Evolutionary conservation across 2,888 invertebrate genomes (phyloP).

Genomic region (Habroteleia sp.): DNA sequence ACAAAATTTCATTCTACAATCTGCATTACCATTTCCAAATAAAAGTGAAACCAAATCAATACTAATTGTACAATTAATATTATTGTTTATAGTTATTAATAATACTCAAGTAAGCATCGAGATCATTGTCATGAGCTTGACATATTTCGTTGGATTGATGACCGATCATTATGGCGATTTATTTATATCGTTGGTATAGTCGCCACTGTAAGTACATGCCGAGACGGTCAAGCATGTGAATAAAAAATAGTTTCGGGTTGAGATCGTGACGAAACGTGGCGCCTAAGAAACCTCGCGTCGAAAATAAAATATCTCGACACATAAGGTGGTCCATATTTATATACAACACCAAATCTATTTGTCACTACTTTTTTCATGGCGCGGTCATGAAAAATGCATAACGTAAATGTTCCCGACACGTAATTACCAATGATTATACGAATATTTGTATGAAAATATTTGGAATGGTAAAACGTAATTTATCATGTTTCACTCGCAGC

Average conservation of each 20-base stretch:
- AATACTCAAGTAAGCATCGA: slow-evolving; percentile 7
- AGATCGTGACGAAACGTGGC: slow-evolving; percentile 61
- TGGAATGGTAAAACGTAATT: slow-evolving; percentile 13
- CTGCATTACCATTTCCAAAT: too few species aligned
- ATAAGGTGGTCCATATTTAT: slow-evolving; percentile 40
- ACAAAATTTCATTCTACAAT: background rate
- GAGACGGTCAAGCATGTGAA: slow-evolving; percentile 69
- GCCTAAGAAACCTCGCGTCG: slow-evolving; percentile 41
- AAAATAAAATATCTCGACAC: slow-evolving; percentile 47
- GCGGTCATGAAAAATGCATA: slow-evolving; percentile 41
- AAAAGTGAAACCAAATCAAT: too few species aligned
- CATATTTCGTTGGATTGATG: slow-evolving; percentile 75
- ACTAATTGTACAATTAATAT: too few species aligned
- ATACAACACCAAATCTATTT: slow-evolving; percentile 44
- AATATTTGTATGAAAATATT: slow-evolving; percentile 34
- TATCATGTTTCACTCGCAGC: slow-evolving; percentile 18
- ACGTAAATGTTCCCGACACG: slow-evolving; percentile 23
- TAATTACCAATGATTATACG: slow-evolving; percentile 49
- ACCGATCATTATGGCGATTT: slow-evolving; percentile 76
- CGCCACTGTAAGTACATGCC: slow-evolving; percentile 43
- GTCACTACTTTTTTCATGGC: slow-evolving; percentile 31
- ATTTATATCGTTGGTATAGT: slow-evolving; percentile 72
- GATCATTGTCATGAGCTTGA: slow-evolving; percentile 69
- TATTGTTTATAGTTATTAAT: slow-evolving; percentile 25
- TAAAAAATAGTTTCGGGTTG: slow-evolving; percentile 67